Conservation (phyloP, 2,113 vertebrate species). For the Tupaia tana region DNA sequence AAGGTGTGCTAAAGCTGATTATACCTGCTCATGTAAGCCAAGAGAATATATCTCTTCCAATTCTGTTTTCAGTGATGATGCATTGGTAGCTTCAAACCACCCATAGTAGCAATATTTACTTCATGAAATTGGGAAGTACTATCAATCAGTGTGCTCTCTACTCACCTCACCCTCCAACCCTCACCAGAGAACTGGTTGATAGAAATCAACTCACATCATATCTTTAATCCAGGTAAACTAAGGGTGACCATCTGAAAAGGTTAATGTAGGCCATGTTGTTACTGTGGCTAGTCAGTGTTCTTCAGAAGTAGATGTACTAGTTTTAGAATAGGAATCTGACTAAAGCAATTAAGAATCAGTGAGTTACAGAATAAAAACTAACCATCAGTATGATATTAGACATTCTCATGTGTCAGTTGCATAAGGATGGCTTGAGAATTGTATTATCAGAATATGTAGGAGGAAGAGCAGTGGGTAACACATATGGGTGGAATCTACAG, state of each 20-base stretch:
- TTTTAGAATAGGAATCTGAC: background rate
- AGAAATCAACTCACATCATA: background rate
- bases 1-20: background rate
- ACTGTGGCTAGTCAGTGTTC: background rate
- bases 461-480: background rate
- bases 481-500: rapidly evolving
- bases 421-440: background rate
- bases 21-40: background rate
- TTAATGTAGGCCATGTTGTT: background rate
- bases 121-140: background rate
- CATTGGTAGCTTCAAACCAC: background rate
- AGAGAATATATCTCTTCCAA: background rate
- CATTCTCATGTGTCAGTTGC: background rate
- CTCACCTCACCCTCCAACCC: no score
- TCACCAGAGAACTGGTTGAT: background rate
- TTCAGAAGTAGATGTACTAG: background rate
- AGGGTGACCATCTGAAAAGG: background rate
- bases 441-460: background rate
- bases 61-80: background rate
- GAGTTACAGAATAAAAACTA: background rate
- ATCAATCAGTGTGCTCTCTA: background rate
- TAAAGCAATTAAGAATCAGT: background rate
- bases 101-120: background rate
- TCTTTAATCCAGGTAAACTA: background rate
- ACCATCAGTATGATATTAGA: background rate